Evolutionary conservation across 1,140 invertebrate species (phyloP), one percentile per base, ranked within the genome.

Genomic region (Popillia japonica): DNA sequence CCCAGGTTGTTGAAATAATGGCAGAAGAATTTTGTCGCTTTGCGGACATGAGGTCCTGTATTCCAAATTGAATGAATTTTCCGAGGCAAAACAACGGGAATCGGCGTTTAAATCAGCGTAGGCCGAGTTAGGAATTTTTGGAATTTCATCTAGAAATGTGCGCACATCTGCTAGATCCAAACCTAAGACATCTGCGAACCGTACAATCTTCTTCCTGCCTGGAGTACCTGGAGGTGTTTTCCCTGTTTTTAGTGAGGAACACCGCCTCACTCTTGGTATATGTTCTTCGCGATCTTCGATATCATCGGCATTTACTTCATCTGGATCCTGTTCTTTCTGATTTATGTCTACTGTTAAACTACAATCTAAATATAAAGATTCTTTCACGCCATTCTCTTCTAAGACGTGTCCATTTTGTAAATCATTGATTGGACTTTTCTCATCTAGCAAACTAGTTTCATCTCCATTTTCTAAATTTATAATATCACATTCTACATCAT

Each of bases 131-230:
- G 96, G 96, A 82, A 98, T 90, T 80, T 92, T 94, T 0, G 96
- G 96, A 79, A 96, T 93, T 87, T 96, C 96, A 83, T 97, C 95
- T 79, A 96, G 88, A 86, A 96, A 96, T 2, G 95, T 96, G 83
- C 96, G 91, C 0, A 98, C 94, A 83, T 96, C 95, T 10, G 96
- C 96, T 79, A 99, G 88, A 88, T 99, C 97, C 7, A 99, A 88
- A 0, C 97, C 97, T 40, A 99, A 87, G 0, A 95, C 96, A 84
- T 99, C 97, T 0, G 97, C 97, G 86, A 99, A 99, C 17, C 97
- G 90, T 0, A 98, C 97, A 42, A 97, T 97, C 87, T 98, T 99
- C 86, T 98, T 98, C 0, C 94, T 89, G 2, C 93, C 92, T 0
- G 95, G 95, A 9, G 95, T 96, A 1, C 94, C 94, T 0, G 96